Base-by-base conservation (phyloP, 2,797 vertebrate genomes). In the Mormyrops boulengeri region DNA sequence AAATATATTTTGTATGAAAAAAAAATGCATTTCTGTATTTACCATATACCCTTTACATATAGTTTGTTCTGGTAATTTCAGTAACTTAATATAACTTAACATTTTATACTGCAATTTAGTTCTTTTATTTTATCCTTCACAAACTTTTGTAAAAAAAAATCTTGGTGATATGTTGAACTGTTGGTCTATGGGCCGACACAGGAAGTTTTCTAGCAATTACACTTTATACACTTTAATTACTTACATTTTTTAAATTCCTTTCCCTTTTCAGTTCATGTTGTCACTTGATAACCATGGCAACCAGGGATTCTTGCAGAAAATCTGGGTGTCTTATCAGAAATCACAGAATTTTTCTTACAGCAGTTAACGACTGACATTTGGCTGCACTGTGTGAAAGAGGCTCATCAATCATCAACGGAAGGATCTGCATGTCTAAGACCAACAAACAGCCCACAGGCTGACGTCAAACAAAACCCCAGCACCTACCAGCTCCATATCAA, bases 311-410 rank as follows among this genome's bases (percentile, higher is more conserved):
- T 85, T 69, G 49, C 88, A 86, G 73, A 62, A 89, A 90, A 90
- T 84, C 73, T 90, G 73, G 53, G 44, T 69, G 57, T 85, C 50
- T 73, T 85, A 53, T 88, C 49, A 60, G 50, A 80, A 85, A 38
- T 26, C 52, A 66, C 53, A 44, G 88, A 88, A 88, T 90, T 50
- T 88, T 90, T 88, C 85, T 90, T 57, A 90, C 89, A 88, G 80
- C 87, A 85, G 89, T 88, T 88, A 57, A 66, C 55, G 85, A 85
- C 50, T 84, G 89, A 85, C 89, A 55, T 90, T 84, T 88, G 88
- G 80, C 57, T 85, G 88, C 80, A 85, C 17, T 88, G 82, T 41
- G 84, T 86, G 89, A 88, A 44, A 55, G 57, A 87, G 26, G 26
- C 87, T 47, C 87, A 85, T 88, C 87, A 88, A 26, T 88, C 86